phyloP scores from a whole-genome alignment of 2,113 vertebrate genomes.

The Xenus cinereus region DNA sequence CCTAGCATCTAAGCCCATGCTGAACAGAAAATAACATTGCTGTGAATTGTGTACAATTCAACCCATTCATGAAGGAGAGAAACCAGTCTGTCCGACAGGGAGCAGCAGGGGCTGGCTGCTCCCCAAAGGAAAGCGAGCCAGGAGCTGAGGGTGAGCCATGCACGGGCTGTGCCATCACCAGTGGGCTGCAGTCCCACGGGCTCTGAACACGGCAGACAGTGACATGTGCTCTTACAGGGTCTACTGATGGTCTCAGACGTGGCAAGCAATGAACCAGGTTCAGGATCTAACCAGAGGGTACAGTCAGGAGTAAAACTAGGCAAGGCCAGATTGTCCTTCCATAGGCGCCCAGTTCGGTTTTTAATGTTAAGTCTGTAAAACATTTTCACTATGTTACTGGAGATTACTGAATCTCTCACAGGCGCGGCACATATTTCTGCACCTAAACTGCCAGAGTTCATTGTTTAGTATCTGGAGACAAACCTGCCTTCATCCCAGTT shows the following conservation, averaged over 20 bases:
- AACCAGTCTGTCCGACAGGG: not conserved
- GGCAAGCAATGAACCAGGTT: not conserved
- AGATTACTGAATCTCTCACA: not conserved
- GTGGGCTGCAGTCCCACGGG: not conserved
- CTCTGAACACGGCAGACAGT: not conserved
- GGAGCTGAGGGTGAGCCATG: rapidly evolving
- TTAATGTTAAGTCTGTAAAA: not conserved
- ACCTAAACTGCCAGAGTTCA: not conserved
- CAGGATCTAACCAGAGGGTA: not conserved
- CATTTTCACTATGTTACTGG: not conserved
- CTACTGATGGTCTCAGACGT: not conserved
- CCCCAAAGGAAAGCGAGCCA: not conserved
- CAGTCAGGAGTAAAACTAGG: not conserved
- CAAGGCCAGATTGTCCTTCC: not conserved
- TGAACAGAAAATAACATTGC: not conserved
- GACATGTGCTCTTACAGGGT: not conserved
- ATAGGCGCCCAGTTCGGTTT: not conserved
- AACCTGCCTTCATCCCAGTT: not conserved
- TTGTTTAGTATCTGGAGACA: not conserved
- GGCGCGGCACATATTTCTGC: not conserved
- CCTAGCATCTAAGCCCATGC: not conserved
- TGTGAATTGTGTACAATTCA: not conserved
- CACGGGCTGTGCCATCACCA: not conserved
- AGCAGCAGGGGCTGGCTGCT: not conserved
- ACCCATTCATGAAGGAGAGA: not conserved